Evolutionary conservation across 2,797 vertebrate genomes (phyloP), one percentile per base, ranked within the genome.

Genomic region (Heliangelus exortis): DNA sequence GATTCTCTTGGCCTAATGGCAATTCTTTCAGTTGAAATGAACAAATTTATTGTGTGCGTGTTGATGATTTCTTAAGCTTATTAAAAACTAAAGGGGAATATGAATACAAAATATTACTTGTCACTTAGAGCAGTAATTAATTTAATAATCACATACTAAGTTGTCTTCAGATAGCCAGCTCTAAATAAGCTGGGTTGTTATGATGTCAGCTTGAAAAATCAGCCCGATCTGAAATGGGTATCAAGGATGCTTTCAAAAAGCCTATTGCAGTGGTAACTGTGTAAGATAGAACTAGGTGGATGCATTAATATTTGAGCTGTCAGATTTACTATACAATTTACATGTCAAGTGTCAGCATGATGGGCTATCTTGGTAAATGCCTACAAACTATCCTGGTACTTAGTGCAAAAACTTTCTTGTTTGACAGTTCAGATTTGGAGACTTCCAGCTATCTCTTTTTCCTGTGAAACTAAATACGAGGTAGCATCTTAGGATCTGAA

Each of bases 251-350:
- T 94, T 91, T 97, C 95, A 84, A 86, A 96, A 96, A 87, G 53
- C 75, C 76, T 69, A 7, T 59, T 96, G 92, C 90, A 67, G 74
- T 71, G 65, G 69, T 83, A 95, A 87, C 94, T 91, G 89, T 74
- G 61, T 92, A 75, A 96, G 79, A 79, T 47, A 93, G 91, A 97
- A 26, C 72, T 69, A 87, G 84, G 57, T 81, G 58, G 65, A 87
- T 79, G 78, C 28, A 80, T 84, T 96, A 92, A 41, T 93, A 95
- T 97, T 97, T 95, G 92, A 96, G 90, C 90, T 97, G 96, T 96
- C 62, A 82, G 90, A 91, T 95, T 97, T 96, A 87, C 94, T 95
- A 57, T 90, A 90, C 94, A 95, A 97, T 97, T 97, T 97, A 96
- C 95, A 96, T 87, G 95, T 96, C 96, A 97, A 95, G 54, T 84